Conservation (phyloP, 2,113 vertebrate species). For the Engraulis encrasicolus region DNA sequence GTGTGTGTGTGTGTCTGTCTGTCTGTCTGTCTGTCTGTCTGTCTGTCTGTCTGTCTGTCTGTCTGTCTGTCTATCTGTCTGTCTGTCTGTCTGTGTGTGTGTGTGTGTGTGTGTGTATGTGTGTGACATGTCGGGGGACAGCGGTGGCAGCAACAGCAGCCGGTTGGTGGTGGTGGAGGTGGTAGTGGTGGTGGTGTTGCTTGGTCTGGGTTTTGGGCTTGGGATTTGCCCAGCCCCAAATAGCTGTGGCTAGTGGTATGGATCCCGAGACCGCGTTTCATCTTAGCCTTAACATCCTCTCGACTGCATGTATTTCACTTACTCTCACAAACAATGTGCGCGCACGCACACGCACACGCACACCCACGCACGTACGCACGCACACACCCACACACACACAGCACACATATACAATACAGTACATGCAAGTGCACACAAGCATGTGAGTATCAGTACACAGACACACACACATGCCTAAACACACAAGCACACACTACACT, state of each 20-base stretch:
- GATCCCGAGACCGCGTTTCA: constrained; percentile 50
- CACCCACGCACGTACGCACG: neutral
- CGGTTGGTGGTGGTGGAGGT: too few relatives aligned
- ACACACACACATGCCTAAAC: neutral
- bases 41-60: too few relatives aligned
- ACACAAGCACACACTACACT: neutral
- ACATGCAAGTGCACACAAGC: neutral
- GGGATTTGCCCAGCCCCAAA: constrained; percentile 50
- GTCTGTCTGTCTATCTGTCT: too few relatives aligned
- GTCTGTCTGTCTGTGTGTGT: too few relatives aligned
- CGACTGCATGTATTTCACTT: constrained; percentile 24
- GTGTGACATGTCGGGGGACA: constrained; percentile 23
- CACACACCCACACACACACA: neutral
- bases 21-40: too few relatives aligned
- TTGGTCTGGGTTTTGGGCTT: neutral
- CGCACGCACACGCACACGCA: neutral
- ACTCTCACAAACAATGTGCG: too few relatives aligned
- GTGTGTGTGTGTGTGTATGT: constrained; percentile 39
- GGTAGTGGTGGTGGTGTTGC: neutral
- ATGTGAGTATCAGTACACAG: too few relatives aligned
- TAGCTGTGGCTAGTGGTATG: constrained; percentile 66
- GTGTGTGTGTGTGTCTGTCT: too few relatives aligned
- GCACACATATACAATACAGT: neutral
- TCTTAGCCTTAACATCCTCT: constrained; percentile 46
- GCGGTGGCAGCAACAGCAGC: constrained; percentile 47